Conservation (phyloP, 2,888 invertebrate species). For the Bembecia ichneumoniformis region DNA sequence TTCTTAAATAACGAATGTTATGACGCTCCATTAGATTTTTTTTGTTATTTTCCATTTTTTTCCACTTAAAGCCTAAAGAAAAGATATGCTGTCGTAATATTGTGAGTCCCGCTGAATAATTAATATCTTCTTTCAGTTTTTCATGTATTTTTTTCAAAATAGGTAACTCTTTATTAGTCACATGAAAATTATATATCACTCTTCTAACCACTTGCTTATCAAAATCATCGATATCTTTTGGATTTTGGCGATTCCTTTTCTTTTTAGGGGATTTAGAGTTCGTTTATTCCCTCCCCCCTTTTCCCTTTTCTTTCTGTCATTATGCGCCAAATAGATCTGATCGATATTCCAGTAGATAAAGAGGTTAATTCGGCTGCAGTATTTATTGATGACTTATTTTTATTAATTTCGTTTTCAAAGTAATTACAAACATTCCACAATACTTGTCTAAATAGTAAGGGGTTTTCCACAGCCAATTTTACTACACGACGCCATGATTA, state of each 20-base stretch:
- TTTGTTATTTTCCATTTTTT: neutral
- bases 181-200: neutral
- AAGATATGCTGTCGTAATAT: neutral
- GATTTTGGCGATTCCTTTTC: neutral
- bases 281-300: neutral
- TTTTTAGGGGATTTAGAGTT: neutral
- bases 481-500: neutral
- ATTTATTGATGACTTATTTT: neutral
- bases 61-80: neutral
- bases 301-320: neutral
- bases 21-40: neutral
- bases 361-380: neutral
- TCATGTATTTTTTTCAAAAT: neutral
- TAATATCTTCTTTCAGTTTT: neutral
- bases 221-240: neutral
- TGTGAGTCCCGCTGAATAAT: neutral
- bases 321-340: neutral
- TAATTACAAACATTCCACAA: neutral
- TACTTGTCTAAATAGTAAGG: neutral
- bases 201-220: neutral
- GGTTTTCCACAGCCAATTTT: neutral
- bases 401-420: neutral
- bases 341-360: neutral
- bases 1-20: neutral
- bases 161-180: too few species aligned